A percentile compares a stretch with the other conserved stretches of the same genome.
Conservation (phyloP, 2,797 vertebrate genomes). For the Nyctalus aviator region DNA sequence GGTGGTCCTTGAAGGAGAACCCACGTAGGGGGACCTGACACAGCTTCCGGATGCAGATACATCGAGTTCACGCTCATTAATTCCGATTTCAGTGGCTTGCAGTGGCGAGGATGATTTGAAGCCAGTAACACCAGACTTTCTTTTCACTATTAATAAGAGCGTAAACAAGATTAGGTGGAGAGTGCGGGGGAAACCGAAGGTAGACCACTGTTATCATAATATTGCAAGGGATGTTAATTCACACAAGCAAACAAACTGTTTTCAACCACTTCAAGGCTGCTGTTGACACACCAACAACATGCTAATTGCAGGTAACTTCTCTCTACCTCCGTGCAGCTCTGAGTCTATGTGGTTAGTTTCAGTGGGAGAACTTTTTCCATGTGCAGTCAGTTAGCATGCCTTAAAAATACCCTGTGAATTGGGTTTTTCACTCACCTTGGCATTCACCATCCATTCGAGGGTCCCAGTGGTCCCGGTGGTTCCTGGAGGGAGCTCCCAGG, state of each 20-base stretch:
- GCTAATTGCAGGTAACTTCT: conserved; percentile 39
- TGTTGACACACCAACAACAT: conserved; percentile 39
- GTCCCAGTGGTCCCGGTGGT: too few relatives aligned
- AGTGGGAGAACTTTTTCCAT: conserved; percentile 4
- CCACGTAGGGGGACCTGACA: not conserved
- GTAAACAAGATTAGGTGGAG: conserved; percentile 37
- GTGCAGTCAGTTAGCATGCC: not conserved
- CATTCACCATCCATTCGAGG: not conserved
- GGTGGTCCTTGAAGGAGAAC: not conserved
- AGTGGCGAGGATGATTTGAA: conserved; percentile 40
- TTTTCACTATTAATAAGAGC: conserved; percentile 56
- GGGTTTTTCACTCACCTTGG: not conserved
- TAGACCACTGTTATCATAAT: conserved; percentile 46
- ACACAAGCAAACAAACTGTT: conserved; percentile 60
- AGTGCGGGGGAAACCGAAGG: conserved; percentile 20
- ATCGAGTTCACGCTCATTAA: conserved; percentile 35
- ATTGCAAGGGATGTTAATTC: conserved; percentile 50
- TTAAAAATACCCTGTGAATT: not conserved
- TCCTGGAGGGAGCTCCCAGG: not conserved
- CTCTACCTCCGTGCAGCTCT: conserved; percentile 1
- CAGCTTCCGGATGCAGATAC: not conserved
- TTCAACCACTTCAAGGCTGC: conserved; percentile 56
- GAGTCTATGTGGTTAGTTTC: not conserved
- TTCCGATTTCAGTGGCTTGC: conserved; percentile 30
- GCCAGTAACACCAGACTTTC: conserved; percentile 37